phyloP scores from a whole-genome alignment of 1,140 invertebrate species.

The Ceratina calcarata region DNA sequence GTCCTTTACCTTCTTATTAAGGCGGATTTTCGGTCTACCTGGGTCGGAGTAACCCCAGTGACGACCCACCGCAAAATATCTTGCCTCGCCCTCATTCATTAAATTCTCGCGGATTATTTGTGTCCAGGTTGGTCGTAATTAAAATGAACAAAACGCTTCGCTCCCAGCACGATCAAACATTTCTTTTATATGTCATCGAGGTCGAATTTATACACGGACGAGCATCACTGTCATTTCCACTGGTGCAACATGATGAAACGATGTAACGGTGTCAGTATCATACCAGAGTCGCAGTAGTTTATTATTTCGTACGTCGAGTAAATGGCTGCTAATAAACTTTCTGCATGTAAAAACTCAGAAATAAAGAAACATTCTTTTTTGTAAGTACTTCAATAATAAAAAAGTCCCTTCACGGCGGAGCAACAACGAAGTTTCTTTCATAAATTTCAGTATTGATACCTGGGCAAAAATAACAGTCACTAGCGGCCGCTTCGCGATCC shows the following conservation, averaged over 20 bases:
- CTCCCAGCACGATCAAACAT: conserved; percentile 21
- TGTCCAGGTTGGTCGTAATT: neutral
- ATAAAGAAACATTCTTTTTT: conserved; percentile 33
- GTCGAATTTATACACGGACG: conserved; percentile 19
- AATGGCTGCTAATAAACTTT: neutral
- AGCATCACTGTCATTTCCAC: conserved; percentile 53
- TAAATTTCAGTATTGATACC: conserved; percentile 31
- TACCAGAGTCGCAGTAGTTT: conserved; percentile 13
- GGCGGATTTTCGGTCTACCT: conserved; percentile 46
- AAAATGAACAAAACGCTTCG: conserved; percentile 24
- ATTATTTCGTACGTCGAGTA: neutral
- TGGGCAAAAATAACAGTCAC: conserved; percentile 26
- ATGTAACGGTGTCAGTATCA: conserved; percentile 16
- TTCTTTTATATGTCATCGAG: conserved; percentile 34
- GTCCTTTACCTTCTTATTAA: conserved; percentile 56
- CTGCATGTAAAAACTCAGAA: conserved; percentile 2
- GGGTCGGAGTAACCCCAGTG: conserved; percentile 36
- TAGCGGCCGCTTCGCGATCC: neutral
- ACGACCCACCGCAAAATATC: conserved; percentile 44
- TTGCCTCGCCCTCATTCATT: conserved; percentile 45
- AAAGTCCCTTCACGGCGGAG: conserved; percentile 20
- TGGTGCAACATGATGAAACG: conserved; percentile 29
- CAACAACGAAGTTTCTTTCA: conserved; percentile 24
- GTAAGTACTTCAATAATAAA: conserved; percentile 19
- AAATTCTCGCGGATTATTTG: conserved; percentile 26